Percentiles rank a stretch among this genome's conserved stretches.
phyloP scores from a whole-genome alignment of 2,113 vertebrate genomes.

The Fregata magnificens region DNA sequence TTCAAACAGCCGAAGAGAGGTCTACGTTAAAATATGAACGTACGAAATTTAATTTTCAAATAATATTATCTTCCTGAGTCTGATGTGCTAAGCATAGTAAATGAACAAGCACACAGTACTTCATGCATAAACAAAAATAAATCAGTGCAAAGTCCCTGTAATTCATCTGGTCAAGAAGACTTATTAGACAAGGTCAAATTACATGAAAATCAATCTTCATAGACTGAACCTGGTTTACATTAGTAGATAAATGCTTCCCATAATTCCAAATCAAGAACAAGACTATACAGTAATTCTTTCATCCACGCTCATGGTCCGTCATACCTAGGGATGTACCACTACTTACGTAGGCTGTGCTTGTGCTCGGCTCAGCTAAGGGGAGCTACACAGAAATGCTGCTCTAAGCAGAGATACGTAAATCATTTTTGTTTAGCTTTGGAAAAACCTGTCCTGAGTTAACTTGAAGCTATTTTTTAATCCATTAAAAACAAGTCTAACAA shows the following conservation, averaged over 20 bases:
- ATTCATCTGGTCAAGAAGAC: conserved; percentile 51
- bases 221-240: conserved; percentile 40
- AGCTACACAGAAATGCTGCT: background rate
- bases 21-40: background rate
- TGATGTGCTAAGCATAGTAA: conserved; percentile 34
- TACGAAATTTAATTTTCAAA: conserved; percentile 26
- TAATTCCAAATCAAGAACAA: conserved; percentile 48
- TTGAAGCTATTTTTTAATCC: background rate
- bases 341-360: background rate
- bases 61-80: background rate
- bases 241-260: conserved; percentile 57
- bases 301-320: background rate
- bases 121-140: conserved; percentile 56
- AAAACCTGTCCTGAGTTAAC: background rate
- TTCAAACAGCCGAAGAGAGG: background rate
- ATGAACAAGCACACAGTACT: conserved; percentile 2
- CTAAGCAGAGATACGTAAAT: background rate
- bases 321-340: background rate
- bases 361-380: background rate
- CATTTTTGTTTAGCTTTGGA: background rate
- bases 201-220: conserved; percentile 31
- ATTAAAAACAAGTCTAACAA: background rate
- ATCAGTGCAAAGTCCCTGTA: conserved; percentile 33
- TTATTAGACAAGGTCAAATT: conserved; percentile 61
- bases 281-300: conserved; percentile 21